phyloP scores from a whole-genome alignment of 2,797 vertebrate genomes.

The Molossus alvarezi region DNA sequence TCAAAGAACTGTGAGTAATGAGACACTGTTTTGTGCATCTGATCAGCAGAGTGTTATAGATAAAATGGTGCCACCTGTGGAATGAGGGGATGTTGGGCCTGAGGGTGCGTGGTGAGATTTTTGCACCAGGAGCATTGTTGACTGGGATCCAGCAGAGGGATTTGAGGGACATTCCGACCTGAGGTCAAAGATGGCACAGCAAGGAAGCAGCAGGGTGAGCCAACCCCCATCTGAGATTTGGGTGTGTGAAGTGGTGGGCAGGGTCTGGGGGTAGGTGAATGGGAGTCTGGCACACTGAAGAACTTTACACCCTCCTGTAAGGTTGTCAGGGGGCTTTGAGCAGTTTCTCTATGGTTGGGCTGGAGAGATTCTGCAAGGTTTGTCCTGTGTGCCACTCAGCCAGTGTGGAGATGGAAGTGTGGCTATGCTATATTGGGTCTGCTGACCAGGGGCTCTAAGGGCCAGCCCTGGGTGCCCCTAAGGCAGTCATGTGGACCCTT shows the following conservation, averaged over 20 bases:
- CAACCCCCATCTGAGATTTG: not conserved
- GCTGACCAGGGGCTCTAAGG: not conserved
- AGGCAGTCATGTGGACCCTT: not conserved
- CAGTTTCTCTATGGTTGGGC: not conserved
- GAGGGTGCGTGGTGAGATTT: not conserved
- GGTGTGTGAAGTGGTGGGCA: not conserved
- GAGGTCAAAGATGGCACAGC: not conserved
- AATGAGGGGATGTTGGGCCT: not conserved
- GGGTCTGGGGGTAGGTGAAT: not conserved
- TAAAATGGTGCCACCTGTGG: not conserved
- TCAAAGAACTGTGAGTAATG: not conserved
- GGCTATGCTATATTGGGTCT: accelerated
- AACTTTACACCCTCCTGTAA: not conserved
- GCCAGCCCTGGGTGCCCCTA: accelerated
- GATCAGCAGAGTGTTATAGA: not conserved
- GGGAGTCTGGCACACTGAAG: not conserved
- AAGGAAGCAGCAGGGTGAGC: not conserved
- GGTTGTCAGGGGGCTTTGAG: not conserved
- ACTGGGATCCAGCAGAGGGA: not conserved
- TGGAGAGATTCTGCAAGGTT: not conserved
- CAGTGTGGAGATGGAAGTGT: too few relatives aligned
- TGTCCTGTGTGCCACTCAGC: not conserved
- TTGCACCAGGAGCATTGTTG: not conserved
- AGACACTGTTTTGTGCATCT: not conserved
- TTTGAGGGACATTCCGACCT: not conserved